These are phyloP conservation scores for Zapus hudsonius DNA, from an alignment of 2,113 vertebrate species.

Conservation along the genomic window DNA sequence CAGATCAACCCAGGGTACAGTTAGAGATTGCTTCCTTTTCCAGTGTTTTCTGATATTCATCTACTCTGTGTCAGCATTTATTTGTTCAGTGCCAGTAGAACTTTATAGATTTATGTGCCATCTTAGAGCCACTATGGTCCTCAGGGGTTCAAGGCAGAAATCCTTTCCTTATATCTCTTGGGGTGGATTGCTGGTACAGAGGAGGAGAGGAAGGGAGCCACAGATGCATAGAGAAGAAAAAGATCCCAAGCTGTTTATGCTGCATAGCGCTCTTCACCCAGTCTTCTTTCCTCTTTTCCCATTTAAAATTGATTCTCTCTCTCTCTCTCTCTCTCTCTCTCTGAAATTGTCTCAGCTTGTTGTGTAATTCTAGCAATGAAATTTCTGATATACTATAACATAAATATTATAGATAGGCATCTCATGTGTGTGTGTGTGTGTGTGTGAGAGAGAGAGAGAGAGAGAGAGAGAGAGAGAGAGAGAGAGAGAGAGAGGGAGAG, in stretches of 20 bases:
- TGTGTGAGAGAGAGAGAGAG: neutral
- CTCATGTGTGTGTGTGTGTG: slow-evolving; percentile 40
- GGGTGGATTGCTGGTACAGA: neutral
- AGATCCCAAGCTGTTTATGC: neutral
- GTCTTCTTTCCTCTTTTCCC: neutral
- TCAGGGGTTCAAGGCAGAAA: neutral
- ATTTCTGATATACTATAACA: slow-evolving; percentile 62
- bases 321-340: neutral
- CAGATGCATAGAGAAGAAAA: neutral
- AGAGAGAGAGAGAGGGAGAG: neutral
- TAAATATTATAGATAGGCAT: slow-evolving; percentile 37
- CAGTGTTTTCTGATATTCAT: neutral
- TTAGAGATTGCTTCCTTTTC: neutral
- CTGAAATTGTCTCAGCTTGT: slow-evolving; percentile 60
- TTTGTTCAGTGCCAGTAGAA: neutral
- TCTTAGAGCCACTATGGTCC: neutral
- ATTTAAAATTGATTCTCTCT: neutral
- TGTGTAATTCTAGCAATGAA: slow-evolving; percentile 56
- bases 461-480: neutral
- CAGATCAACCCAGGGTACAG: neutral
- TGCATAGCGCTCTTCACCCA: neutral
- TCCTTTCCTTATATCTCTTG: neutral
- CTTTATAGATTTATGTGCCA: neutral
- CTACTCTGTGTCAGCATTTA: neutral
- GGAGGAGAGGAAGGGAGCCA: neutral